Conservation (phyloP, 2,888 invertebrate genomes). For the Deilephila porcellus region DNA sequence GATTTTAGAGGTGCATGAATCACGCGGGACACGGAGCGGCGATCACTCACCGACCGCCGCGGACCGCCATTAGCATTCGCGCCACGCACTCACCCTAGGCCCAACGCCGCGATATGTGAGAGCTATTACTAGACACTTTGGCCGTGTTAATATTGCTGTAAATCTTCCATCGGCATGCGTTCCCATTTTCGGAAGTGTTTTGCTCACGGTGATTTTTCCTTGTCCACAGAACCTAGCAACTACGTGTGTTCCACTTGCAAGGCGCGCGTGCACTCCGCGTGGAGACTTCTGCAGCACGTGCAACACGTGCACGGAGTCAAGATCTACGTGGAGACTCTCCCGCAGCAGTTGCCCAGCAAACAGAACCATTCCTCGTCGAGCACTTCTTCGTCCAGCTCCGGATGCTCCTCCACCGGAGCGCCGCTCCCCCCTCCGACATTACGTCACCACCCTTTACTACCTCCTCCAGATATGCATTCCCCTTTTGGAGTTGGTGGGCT, state of each 20-base stretch:
- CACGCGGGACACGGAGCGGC: conserved; percentile 81
- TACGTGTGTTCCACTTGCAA: conserved; percentile 98
- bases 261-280: conserved; percentile 95
- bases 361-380: conserved; percentile 85
- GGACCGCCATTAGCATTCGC: conserved; percentile 81
- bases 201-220: conserved; percentile 55
- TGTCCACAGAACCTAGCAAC: conserved; percentile 94
- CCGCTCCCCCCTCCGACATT: conserved; percentile 86
- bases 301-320: conserved; percentile 97
- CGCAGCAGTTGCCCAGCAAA: conserved; percentile 72
- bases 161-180: conserved; percentile 73
- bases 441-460: conserved; percentile 87
- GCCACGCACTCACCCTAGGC: conserved; percentile 78
- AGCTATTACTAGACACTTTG: conserved; percentile 85
- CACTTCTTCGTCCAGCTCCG: conserved; percentile 84
- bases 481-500: conserved; percentile 90
- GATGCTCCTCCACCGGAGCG: conserved; percentile 80
- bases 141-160: conserved; percentile 83
- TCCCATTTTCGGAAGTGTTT: conserved; percentile 53
- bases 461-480: conserved; percentile 90
- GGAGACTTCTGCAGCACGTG: conserved; percentile 97
- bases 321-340: conserved; percentile 91
- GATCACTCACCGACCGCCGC: conserved; percentile 80
- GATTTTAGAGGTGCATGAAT: conserved; percentile 85
- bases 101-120: conserved; percentile 83